phyloP scores from a whole-genome alignment of 2,888 invertebrate species.

The Crocallis elinguaria region DNA sequence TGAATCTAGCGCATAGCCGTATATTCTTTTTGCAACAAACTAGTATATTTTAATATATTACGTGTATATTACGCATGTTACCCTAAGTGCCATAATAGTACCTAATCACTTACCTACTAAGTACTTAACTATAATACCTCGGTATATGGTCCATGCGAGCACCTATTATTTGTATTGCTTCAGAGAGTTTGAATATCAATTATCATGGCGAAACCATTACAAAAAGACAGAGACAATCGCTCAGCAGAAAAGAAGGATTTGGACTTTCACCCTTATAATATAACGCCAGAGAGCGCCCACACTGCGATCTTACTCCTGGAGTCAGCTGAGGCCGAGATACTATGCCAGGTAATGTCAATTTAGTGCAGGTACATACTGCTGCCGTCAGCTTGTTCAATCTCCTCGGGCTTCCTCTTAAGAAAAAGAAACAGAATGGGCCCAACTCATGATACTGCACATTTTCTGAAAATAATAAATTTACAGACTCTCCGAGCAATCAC shows the following conservation, averaged over 20 bases:
- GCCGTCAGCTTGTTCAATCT: too few species aligned
- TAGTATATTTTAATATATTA: too few species aligned
- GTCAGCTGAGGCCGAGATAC: conserved; percentile 71
- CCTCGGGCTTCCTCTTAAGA: too few species aligned
- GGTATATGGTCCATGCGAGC: too few species aligned
- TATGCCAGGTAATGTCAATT: conserved; percentile 67
- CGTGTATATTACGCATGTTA: too few species aligned
- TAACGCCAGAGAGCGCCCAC: conserved; percentile 75
- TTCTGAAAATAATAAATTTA: not conserved
- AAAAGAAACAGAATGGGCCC: not conserved
- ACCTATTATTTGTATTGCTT: not conserved
- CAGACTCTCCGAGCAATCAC: conserved; percentile 77
- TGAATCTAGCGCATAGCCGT: too few species aligned
- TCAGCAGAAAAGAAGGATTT: conserved; percentile 74
- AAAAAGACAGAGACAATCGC: conserved; percentile 74
- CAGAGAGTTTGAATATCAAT: not conserved
- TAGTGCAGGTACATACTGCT: not conserved
- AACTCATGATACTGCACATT: not conserved
- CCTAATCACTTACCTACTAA: too few species aligned
- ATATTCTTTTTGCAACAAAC: too few species aligned
- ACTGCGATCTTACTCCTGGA: conserved; percentile 75
- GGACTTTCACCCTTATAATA: conserved; percentile 69
- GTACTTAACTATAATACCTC: too few species aligned
- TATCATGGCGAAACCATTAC: conserved; percentile 69
- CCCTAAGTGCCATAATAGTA: too few species aligned